phyloP scores from a whole-genome alignment of 92 coral and sea anemone genomes.

The Phenganax marumi region DNA sequence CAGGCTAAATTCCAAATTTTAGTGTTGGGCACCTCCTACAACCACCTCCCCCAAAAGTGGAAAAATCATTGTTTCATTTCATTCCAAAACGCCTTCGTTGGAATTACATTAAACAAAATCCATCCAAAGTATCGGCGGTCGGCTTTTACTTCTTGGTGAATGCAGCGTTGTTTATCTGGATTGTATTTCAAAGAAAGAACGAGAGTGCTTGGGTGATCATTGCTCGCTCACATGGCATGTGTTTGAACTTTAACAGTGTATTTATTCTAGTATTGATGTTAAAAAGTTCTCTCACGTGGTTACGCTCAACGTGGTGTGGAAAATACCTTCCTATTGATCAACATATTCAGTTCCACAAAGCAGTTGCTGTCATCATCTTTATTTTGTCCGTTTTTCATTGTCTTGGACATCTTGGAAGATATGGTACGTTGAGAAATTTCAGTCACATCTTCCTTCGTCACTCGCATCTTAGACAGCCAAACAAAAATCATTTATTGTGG shows the following conservation, averaged over 20 bases:
- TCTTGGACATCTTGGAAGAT: conserved; percentile 41
- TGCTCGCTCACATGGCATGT: conserved; percentile 41
- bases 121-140: conserved; percentile 1
- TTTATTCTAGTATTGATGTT: conserved; percentile 36
- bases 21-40: conserved; percentile 38
- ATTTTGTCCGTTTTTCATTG: conserved; percentile 24
- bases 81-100: conserved; percentile 41
- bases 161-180: conserved; percentile 34
- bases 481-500: too few relatives aligned
- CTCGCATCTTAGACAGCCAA: too few relatives aligned
- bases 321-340: conserved; percentile 44
- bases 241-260: conserved; percentile 41
- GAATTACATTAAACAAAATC: conserved; percentile 34
- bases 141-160: conserved; percentile 23
- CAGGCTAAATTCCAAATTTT: neutral
- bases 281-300: conserved; percentile 43
- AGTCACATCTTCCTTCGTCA: neutral
- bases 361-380: conserved; percentile 27
- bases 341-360: conserved; percentile 39
- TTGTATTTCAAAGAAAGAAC: conserved; percentile 21
- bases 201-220: conserved; percentile 37
- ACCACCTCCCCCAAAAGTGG: conserved; percentile 13
- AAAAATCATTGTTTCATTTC: conserved; percentile 9
- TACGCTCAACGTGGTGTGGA: neutral
- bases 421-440: conserved; percentile 8